A percentile compares a stretch with the other conserved stretches of the same genome.
Evolutionary conservation across 2,113 vertebrate genomes (phyloP).

Genomic region (Phycodurus eques): DNA sequence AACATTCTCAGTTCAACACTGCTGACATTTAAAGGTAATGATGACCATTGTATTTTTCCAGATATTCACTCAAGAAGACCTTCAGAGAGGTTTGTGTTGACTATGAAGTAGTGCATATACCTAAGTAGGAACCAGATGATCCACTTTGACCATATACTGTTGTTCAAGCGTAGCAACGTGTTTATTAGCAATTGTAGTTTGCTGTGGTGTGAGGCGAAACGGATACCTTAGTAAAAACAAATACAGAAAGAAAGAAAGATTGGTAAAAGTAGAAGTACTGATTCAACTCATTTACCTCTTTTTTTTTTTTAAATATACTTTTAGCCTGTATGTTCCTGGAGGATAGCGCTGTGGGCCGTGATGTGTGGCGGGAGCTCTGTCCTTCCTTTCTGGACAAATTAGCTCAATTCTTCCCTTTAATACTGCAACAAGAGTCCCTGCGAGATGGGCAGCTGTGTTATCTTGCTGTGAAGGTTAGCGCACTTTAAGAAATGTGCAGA

Average conservation of each 20-base stretch:
- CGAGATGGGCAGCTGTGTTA: conserved; percentile 63
- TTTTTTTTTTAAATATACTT: background rate
- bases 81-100: conserved; percentile 69
- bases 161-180: no score
- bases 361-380: conserved; percentile 66
- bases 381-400: conserved; percentile 62
- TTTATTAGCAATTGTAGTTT: no score
- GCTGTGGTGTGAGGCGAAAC: no score
- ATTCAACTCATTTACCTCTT: no score
- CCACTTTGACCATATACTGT: background rate
- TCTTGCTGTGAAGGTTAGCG: conserved; percentile 76
- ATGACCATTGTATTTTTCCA: conserved; percentile 37
- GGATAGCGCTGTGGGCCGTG: conserved; percentile 73
- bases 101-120: background rate
- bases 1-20: background rate
- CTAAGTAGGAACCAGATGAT: background rate
- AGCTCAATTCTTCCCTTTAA: conserved; percentile 56
- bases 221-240: no score
- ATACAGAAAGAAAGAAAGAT: background rate
- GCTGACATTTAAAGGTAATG: background rate
- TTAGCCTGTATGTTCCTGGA: conserved; percentile 83
- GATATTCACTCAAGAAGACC: conserved; percentile 61
- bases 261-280: background rate
- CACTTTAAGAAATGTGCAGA: background rate
- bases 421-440: conserved; percentile 58